Evolutionary conservation across 1,140 invertebrate genomes (phyloP).

Genomic region (Drosophila ogumai): DNA sequence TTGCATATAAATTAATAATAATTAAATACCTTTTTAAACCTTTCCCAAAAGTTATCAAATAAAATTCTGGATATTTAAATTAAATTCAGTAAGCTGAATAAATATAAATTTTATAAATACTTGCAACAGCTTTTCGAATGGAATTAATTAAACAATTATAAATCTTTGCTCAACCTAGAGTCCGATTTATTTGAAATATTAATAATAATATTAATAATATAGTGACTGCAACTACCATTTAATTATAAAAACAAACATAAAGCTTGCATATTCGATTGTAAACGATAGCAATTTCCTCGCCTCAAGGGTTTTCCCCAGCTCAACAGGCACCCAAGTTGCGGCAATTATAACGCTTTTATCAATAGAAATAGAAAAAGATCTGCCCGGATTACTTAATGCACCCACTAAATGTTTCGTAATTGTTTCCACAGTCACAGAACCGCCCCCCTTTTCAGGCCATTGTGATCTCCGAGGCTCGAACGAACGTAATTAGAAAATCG

Average conservation of each 20-base stretch:
- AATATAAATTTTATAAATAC: too few relatives aligned
- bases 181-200: too few relatives aligned
- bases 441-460: background rate
- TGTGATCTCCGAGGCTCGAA: slow-evolving; percentile 7
- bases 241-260: background rate
- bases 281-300: too few relatives aligned
- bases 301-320: background rate
- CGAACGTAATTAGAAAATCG: slow-evolving; percentile 70
- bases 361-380: background rate
- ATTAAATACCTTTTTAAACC: too few relatives aligned
- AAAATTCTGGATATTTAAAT: too few relatives aligned
- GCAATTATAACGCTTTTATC: background rate
- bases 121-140: too few relatives aligned
- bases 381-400: slow-evolving; percentile 22
- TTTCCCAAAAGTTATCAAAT: too few relatives aligned
- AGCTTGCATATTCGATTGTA: background rate
- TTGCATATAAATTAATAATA: too few relatives aligned
- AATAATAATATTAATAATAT: background rate
- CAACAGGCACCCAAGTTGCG: background rate
- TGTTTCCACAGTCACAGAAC: background rate
- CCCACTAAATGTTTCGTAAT: slow-evolving; percentile 30
- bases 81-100: too few relatives aligned
- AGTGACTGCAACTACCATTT: background rate
- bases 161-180: too few relatives aligned
- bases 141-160: too few relatives aligned